Evolutionary conservation across 2,113 vertebrate species (phyloP).

Genomic region (Malurus cyaneus): DNA sequence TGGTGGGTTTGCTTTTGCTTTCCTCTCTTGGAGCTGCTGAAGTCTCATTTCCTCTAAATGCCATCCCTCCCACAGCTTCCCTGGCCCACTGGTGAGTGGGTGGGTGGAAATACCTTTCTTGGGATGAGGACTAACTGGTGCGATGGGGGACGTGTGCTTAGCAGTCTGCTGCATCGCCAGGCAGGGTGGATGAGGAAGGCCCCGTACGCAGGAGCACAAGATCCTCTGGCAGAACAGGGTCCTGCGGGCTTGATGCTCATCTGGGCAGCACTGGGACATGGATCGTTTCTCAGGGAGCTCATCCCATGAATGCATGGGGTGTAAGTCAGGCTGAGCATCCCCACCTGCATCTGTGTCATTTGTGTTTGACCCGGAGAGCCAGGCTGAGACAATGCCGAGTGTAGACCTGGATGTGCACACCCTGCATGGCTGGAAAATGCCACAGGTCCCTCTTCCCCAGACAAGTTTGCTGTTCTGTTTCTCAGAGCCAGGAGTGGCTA

Average conservation of each 20-base stretch:
- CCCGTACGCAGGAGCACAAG: neutral
- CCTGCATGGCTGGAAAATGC: neutral
- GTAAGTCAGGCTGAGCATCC: neutral
- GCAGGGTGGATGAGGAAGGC: neutral
- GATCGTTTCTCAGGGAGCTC: neutral
- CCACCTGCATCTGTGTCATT: accelerated
- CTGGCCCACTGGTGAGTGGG: neutral
- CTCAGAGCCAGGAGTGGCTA: neutral
- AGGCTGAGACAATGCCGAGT: neutral
- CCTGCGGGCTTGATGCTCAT: neutral
- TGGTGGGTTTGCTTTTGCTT: neutral
- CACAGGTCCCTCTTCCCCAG: neutral
- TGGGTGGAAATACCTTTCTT: constrained; percentile 18
- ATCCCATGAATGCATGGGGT: accelerated
- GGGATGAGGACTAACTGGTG: neutral
- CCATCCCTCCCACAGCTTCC: neutral
- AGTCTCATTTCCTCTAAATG: neutral
- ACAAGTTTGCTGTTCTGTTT: neutral
- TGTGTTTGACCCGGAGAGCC: neutral
- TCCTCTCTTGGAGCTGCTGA: neutral
- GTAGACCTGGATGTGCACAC: neutral
- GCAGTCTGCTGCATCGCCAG: neutral
- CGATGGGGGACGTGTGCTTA: neutral
- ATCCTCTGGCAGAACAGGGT: accelerated
- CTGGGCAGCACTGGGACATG: neutral